Conservation (phyloP, 1,140 invertebrate species). For the Diabrotica undecimpunctata region DNA sequence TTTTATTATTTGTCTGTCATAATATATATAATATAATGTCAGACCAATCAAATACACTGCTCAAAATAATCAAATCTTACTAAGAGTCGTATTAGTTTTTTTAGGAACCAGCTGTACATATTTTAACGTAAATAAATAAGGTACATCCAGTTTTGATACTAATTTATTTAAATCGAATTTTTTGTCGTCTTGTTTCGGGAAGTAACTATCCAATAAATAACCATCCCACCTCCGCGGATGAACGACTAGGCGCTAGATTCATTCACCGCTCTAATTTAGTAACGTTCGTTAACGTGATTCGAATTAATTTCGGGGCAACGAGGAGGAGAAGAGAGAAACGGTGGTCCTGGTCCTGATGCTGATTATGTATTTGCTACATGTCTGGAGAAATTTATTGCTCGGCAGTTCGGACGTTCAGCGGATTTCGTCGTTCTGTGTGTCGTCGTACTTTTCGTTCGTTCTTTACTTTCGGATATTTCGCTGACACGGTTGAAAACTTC, state of each 20-base stretch:
- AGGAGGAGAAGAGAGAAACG: slow-evolving; percentile 13
- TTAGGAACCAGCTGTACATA: too few relatives aligned
- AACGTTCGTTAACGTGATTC: slow-evolving; percentile 45
- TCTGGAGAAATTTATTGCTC: slow-evolving; percentile 37
- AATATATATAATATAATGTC: too few relatives aligned
- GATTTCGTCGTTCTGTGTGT: background rate
- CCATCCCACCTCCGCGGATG: slow-evolving; percentile 1
- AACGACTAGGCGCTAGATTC: slow-evolving; percentile 17
- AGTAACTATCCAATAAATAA: background rate
- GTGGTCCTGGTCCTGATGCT: slow-evolving; percentile 26
- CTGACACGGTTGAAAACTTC: background rate
- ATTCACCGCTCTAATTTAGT: slow-evolving; percentile 39
- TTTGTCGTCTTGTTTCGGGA: too few relatives aligned
- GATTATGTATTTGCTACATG: slow-evolving; percentile 45
- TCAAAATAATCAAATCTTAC: too few relatives aligned
- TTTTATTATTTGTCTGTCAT: too few relatives aligned
- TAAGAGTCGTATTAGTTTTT: too few relatives aligned
- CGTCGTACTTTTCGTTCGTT: background rate
- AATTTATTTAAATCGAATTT: too few relatives aligned
- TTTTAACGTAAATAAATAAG: too few relatives aligned
- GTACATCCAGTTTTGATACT: too few relatives aligned
- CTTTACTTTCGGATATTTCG: background rate
- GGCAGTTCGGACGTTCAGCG: slow-evolving; percentile 16
- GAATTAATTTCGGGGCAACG: slow-evolving; percentile 40
- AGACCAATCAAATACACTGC: too few relatives aligned